Percentiles rank a stretch among this genome's conserved stretches.
Conservation (phyloP, 2,113 vertebrate genomes). For the Hyla sarda region DNA sequence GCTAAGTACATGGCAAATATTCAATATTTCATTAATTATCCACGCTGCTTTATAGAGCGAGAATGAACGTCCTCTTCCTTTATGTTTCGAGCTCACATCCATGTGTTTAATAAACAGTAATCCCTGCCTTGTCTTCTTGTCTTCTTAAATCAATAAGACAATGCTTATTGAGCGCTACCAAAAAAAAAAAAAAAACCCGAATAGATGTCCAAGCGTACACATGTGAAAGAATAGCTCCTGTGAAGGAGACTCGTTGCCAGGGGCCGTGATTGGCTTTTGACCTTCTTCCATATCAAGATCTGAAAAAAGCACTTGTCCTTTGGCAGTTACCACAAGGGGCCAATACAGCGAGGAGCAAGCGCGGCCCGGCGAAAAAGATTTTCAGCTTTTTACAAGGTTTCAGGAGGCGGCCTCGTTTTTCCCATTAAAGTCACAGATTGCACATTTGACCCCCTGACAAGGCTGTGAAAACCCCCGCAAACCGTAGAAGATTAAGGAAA, state of each 20-base stretch:
- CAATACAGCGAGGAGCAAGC: slow-evolving; percentile 19
- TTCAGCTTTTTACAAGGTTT: slow-evolving; percentile 31
- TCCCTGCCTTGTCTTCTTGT: background rate
- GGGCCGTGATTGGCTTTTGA: slow-evolving; percentile 44
- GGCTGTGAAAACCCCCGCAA: background rate
- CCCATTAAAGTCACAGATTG: slow-evolving; percentile 44
- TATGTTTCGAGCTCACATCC: background rate
- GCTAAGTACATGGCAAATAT: slow-evolving; percentile 17
- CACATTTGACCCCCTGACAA: slow-evolving; percentile 35
- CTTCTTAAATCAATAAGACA: slow-evolving; percentile 39
- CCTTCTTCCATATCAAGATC: slow-evolving; percentile 48
- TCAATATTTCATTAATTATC: slow-evolving; percentile 43
- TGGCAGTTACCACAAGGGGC: slow-evolving; percentile 51
- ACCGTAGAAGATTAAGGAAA: slow-evolving; percentile 27
- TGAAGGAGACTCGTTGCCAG: slow-evolving; percentile 34
- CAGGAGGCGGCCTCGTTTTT: slow-evolving; percentile 28
- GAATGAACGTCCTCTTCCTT: background rate
- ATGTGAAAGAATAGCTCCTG: slow-evolving; percentile 4
- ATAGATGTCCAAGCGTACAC: slow-evolving; percentile 13
- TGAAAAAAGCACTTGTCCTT: slow-evolving; percentile 54
- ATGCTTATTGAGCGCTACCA: background rate
- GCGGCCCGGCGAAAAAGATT: background rate
- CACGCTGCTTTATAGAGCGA: background rate
- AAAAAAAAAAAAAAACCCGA: slow-evolving; percentile 14
- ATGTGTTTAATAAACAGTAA: slow-evolving; percentile 26